These are phyloP conservation scores for Megatriorchis doriae DNA, from an alignment of 2,113 vertebrate genomes.

Conservation along the genomic window DNA sequence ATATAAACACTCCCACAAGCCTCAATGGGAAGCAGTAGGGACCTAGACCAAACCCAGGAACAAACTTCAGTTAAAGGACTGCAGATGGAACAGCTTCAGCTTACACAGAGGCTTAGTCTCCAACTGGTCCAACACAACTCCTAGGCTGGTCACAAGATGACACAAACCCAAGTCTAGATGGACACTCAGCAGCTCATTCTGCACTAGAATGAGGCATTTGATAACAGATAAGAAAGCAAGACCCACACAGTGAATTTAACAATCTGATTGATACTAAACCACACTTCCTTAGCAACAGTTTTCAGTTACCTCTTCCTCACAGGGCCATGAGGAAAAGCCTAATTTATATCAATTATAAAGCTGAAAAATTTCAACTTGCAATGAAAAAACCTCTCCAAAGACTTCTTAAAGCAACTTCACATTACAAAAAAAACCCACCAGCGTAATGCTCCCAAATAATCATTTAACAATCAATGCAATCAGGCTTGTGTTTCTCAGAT, in stretches of 20 bases:
- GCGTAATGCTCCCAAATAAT: neutral
- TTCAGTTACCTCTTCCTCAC: neutral
- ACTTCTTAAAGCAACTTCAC: neutral
- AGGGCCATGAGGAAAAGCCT: neutral
- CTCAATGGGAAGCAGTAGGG: neutral
- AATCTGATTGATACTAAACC: neutral
- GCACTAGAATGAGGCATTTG: neutral
- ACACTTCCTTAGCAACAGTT: neutral
- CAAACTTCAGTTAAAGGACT: neutral
- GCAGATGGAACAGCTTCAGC: neutral
- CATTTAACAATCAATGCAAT: neutral
- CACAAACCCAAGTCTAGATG: neutral
- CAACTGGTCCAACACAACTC: neutral
- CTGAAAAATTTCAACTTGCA: neutral
- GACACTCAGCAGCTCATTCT: neutral
- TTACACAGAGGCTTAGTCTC: neutral
- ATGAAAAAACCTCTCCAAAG: neutral
- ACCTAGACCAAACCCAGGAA: neutral
- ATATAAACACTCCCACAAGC: neutral
- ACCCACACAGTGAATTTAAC: neutral
- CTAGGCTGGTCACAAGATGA: neutral
- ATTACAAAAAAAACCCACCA: neutral
- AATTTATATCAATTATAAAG: rapidly evolving
- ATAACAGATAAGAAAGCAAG: neutral
- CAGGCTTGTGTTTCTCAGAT: rapidly evolving